Percentiles rank a stretch among this genome's conserved stretches.
phyloP scores from a whole-genome alignment of 1,140 invertebrate genomes.

The Drosophila fuyamai region DNA sequence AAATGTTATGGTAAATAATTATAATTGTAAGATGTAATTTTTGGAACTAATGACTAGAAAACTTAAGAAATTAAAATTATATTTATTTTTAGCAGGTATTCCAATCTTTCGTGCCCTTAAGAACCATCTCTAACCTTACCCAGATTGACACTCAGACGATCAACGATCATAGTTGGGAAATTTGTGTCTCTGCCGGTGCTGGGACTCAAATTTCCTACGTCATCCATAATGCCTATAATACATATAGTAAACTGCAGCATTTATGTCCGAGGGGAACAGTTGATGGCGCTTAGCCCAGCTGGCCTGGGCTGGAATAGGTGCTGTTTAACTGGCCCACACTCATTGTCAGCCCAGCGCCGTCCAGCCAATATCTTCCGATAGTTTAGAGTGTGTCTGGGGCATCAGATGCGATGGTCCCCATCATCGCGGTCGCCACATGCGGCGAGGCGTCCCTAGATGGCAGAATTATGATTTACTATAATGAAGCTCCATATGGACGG shows the following conservation, averaged over 20 bases:
- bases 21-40: no score
- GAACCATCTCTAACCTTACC: constrained; percentile 25
- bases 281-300: constrained; percentile 65
- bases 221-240: constrained; percentile 61
- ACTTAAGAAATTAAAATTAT: no score
- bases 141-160: constrained; percentile 26
- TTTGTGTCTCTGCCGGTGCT: constrained; percentile 32
- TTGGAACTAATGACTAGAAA: no score
- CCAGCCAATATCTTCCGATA: constrained; percentile 63
- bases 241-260: constrained; percentile 73
- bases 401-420: constrained; percentile 21
- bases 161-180: constrained; percentile 54
- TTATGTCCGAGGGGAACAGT: constrained; percentile 65
- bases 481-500: constrained; percentile 76
- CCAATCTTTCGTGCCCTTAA: background rate
- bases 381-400: constrained; percentile 72
- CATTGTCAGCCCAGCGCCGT: constrained; percentile 65
- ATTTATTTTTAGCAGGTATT: background rate
- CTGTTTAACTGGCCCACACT: constrained; percentile 46
- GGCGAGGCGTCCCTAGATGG: constrained; percentile 44
- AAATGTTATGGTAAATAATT: no score
- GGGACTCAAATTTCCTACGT: constrained; percentile 57
- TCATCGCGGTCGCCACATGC: constrained; percentile 54
- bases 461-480: constrained; percentile 81
- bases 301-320: constrained; percentile 3